Percentiles rank a stretch among this genome's conserved stretches.
Evolutionary conservation across 1,140 invertebrate genomes (phyloP).

Genomic region (Bombus picipes): DNA sequence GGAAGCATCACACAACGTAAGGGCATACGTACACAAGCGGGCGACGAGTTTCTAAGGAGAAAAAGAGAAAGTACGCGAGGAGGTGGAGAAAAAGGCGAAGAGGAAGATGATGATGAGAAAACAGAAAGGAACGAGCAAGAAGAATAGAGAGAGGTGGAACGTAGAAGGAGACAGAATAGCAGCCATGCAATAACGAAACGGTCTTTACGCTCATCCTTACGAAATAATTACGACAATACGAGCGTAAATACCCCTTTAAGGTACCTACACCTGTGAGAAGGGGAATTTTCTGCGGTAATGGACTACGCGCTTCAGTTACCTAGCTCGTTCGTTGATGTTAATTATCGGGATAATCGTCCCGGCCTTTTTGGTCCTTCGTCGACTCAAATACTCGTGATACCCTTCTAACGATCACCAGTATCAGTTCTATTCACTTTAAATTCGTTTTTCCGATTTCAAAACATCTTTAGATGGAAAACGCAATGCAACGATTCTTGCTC

Average conservation of each 20-base stretch:
- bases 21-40: constrained; percentile 14
- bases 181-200: constrained; percentile 65
- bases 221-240: constrained; percentile 73
- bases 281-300: background rate
- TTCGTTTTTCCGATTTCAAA: background rate
- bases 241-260: constrained; percentile 70
- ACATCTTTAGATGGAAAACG: background rate
- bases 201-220: constrained; percentile 67
- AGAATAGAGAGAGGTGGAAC: background rate
- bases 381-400: background rate
- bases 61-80: constrained; percentile 37
- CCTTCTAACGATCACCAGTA: constrained; percentile 3
- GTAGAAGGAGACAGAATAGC: constrained; percentile 11
- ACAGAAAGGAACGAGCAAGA: constrained; percentile 13
- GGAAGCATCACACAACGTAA: constrained; percentile 15
- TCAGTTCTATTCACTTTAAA: background rate
- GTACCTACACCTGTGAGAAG: constrained; percentile 61
- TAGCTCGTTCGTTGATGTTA: constrained; percentile 60
- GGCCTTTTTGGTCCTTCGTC: background rate
- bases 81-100: constrained; percentile 18
- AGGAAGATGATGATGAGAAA: constrained; percentile 26
- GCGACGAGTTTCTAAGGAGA: constrained; percentile 50
- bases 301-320: constrained; percentile 18
- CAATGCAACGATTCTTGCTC: background rate
- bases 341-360: constrained; percentile 68